phyloP scores from a whole-genome alignment of 2,888 invertebrate species.

The Brachycybe producta region DNA sequence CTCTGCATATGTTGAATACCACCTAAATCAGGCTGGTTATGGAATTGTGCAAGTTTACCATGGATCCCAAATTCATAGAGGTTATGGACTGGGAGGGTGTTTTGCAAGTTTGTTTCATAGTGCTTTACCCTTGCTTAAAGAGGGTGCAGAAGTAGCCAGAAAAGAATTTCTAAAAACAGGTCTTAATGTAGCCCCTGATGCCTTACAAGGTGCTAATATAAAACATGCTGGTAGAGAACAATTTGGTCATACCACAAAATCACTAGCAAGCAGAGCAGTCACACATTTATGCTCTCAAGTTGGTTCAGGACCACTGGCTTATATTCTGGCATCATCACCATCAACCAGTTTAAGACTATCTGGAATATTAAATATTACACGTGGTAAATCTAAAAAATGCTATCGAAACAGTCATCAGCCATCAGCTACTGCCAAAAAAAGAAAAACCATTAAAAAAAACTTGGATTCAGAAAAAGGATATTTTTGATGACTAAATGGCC shows the following conservation, averaged over 20 bases:
- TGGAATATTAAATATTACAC: too few relatives aligned
- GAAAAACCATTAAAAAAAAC: neutral
- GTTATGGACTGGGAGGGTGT: too few relatives aligned
- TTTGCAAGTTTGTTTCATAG: neutral
- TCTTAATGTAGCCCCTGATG: conserved; percentile 4
- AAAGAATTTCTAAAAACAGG: neutral
- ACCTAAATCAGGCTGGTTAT: too few relatives aligned
- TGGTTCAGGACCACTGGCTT: neutral
- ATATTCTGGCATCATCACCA: too few relatives aligned
- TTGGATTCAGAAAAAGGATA: neutral
- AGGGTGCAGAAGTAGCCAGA: conserved; percentile 1
- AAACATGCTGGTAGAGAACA: neutral
- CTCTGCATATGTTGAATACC: too few relatives aligned
- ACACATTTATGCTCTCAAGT: conserved; percentile 1
- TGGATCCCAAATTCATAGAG: too few relatives aligned
- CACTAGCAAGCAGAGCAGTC: neutral
- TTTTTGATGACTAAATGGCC: neutral
- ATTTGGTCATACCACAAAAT: conserved; percentile 1
- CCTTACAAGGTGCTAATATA: conserved; percentile 1
- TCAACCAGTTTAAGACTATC: too few relatives aligned
- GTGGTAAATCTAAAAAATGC: too few relatives aligned
- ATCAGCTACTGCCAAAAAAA: too few relatives aligned
- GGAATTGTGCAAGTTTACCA: too few relatives aligned
- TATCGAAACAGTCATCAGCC: too few relatives aligned
- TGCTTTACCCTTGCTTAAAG: neutral